phyloP scores from a whole-genome alignment of 1,140 invertebrate genomes.

The Lepeophtheirus salmonis region DNA sequence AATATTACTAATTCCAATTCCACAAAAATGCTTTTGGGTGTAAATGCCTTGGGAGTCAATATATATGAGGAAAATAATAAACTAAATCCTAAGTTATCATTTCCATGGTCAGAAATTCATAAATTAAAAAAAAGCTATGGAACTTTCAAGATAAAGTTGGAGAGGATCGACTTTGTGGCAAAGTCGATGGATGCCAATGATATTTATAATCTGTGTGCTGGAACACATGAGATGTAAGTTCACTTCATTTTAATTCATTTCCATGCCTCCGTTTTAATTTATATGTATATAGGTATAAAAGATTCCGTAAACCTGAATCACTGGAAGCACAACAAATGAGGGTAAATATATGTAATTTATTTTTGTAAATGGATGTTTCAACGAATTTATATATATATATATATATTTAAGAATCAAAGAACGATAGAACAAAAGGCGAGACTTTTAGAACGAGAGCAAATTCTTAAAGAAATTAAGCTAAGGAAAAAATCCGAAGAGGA shows the following conservation, averaged over 20 bases:
- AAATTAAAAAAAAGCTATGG: background rate
- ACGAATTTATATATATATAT: background rate
- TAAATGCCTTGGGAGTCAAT: background rate
- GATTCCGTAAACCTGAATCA: background rate
- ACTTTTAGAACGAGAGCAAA: background rate
- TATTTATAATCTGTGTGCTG: background rate
- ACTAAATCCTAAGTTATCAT: background rate
- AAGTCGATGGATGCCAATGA: background rate
- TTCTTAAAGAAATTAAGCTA: background rate
- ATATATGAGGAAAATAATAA: background rate
- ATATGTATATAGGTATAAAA: background rate
- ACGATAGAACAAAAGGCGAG: background rate
- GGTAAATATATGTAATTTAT: background rate
- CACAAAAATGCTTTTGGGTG: background rate
- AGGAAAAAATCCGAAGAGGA: background rate
- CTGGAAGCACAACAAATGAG: background rate
- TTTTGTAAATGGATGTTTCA: background rate
- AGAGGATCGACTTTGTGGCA: background rate
- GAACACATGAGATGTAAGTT: background rate
- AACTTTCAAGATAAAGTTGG: background rate
- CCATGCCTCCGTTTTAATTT: background rate
- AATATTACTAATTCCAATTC: background rate
- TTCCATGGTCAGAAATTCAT: background rate
- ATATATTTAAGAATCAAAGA: background rate
- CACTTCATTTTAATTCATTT: too few relatives aligned